A percentile compares a stretch with the other conserved stretches of the same genome.
phyloP scores from a whole-genome alignment of 1,140 invertebrate species.

The Drosophila paulistorum region DNA sequence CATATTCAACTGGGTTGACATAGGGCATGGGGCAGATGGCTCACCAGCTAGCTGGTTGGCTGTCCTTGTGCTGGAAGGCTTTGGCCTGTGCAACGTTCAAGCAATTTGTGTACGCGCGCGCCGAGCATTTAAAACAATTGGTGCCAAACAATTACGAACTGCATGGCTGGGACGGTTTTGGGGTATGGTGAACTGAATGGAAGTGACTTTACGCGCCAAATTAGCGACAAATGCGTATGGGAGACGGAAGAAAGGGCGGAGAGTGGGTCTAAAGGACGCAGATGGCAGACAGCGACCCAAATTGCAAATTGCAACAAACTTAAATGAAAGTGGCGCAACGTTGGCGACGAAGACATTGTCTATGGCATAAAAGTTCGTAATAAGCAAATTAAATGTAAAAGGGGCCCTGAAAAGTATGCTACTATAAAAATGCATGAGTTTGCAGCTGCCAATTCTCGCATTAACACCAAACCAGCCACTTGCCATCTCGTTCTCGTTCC shows the following conservation, averaged over 20 bases:
- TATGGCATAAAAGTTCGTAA: slow-evolving; percentile 61
- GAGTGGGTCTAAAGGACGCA: slow-evolving; percentile 3
- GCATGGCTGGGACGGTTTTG: slow-evolving; percentile 6
- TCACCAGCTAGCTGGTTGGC: slow-evolving; percentile 17
- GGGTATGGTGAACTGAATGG: neutral
- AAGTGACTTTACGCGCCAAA: slow-evolving; percentile 60
- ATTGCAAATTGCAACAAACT: slow-evolving; percentile 77
- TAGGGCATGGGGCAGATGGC: slow-evolving; percentile 35
- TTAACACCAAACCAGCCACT: slow-evolving; percentile 47
- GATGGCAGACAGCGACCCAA: slow-evolving; percentile 54
- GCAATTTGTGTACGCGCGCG: slow-evolving; percentile 70
- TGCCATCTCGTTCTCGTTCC: too few relatives aligned
- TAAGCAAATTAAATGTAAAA: slow-evolving; percentile 68
- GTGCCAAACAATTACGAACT: slow-evolving; percentile 71
- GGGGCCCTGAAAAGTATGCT: slow-evolving; percentile 54
- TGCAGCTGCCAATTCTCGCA: slow-evolving; percentile 63
- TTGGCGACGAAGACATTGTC: slow-evolving; percentile 65
- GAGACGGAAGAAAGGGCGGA: slow-evolving; percentile 21
- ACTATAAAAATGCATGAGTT: slow-evolving; percentile 51
- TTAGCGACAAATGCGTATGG: slow-evolving; percentile 65
- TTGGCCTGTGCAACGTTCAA: slow-evolving; percentile 39
- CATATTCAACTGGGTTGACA: slow-evolving; percentile 34
- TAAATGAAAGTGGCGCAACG: slow-evolving; percentile 56
- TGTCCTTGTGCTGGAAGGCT: neutral
- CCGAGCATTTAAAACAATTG: slow-evolving; percentile 77